A percentile compares a stretch with the other conserved stretches of the same genome.
Evolutionary conservation across 2,888 invertebrate species (phyloP).

Genomic region (Scrobipalpa costella): DNA sequence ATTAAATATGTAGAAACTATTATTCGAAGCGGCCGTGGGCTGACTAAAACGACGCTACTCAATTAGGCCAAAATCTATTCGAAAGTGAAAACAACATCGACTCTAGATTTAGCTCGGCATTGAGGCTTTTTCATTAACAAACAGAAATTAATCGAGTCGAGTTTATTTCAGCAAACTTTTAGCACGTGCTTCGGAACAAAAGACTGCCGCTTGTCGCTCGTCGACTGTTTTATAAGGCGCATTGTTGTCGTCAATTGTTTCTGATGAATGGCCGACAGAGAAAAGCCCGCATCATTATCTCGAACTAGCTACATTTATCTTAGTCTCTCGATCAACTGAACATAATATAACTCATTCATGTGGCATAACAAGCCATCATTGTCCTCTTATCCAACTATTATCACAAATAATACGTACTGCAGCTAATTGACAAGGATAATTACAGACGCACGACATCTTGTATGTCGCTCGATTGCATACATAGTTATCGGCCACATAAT

Average conservation of each 20-base stretch:
- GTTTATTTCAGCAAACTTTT: background rate
- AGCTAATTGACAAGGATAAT: constrained; percentile 41
- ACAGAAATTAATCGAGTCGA: background rate
- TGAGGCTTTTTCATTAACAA: constrained; percentile 19
- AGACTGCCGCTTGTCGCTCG: background rate
- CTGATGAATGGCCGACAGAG: constrained; percentile 4
- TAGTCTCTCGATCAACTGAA: background rate
- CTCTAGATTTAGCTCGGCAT: constrained; percentile 26
- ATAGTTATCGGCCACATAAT: background rate
- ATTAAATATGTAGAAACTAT: background rate
- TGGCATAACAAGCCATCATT: background rate
- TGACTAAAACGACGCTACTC: constrained; percentile 2
- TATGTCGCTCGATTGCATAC: background rate
- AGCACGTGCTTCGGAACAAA: background rate
- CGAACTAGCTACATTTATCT: constrained; percentile 11
- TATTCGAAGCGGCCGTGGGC: background rate
- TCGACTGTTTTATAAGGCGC: background rate
- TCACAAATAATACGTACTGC: constrained; percentile 18
- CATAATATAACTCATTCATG: background rate
- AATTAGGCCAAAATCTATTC: constrained; percentile 29
- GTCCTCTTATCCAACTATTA: constrained; percentile 8
- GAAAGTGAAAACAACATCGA: constrained; percentile 33
- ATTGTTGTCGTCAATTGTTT: constrained; percentile 8
- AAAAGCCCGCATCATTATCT: constrained; percentile 7
- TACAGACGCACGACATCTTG: constrained; percentile 28